Conservation (phyloP, 2,888 invertebrate genomes). For the Euproctis similis region DNA sequence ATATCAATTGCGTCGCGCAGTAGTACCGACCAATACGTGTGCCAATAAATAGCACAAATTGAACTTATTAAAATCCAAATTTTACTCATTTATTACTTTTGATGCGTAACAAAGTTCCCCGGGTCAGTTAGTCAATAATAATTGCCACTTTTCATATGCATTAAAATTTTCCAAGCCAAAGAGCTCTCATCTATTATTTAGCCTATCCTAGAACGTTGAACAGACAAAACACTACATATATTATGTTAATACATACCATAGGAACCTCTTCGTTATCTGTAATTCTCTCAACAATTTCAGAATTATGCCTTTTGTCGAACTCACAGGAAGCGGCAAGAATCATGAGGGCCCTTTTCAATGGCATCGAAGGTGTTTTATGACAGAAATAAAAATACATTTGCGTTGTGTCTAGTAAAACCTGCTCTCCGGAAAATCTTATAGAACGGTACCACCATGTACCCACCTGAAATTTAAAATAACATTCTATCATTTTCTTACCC, state of each 20-base stretch:
- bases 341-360: constrained; percentile 96
- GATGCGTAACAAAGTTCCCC: too few relatives aligned
- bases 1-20: too few relatives aligned
- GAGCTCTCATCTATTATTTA: not conserved
- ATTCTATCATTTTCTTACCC: too few relatives aligned
- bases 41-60: too few relatives aligned
- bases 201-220: not conserved
- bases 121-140: too few relatives aligned
- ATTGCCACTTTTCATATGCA: too few relatives aligned
- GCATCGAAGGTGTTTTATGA: constrained; percentile 96
- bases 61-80: too few relatives aligned
- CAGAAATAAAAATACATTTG: constrained; percentile 97
- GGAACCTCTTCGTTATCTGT: constrained; percentile 97
- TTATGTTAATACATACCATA: constrained; percentile 74
- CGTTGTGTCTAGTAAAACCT: constrained; percentile 97
- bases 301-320: constrained; percentile 95
- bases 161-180: not conserved
- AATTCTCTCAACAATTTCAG: constrained; percentile 93
- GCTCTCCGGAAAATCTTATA: constrained; percentile 97
- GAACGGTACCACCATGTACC: constrained; percentile 99
- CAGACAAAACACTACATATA: not conserved
- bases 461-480: constrained; percentile 61
- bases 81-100: too few relatives aligned
- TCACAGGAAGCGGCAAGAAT: constrained; percentile 97
- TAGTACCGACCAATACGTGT: too few relatives aligned